These are phyloP conservation scores for Mormyrops boulengeri DNA, from an alignment of 2,797 vertebrate species.

Conservation along the genomic window DNA sequence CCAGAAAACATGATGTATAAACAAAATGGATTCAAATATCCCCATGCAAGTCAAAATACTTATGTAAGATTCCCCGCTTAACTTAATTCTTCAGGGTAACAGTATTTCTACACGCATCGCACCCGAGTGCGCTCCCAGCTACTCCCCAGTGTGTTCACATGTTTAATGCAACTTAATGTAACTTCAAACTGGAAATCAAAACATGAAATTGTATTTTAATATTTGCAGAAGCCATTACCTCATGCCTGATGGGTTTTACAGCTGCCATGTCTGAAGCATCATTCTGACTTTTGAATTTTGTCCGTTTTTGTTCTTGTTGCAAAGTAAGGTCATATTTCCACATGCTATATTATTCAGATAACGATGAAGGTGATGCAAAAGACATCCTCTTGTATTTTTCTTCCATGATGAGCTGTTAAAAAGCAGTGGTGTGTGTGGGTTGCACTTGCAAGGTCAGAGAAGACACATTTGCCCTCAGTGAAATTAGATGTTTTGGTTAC, in stretches of 20 bases:
- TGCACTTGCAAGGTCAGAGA: not conserved
- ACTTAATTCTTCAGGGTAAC: slow-evolving; percentile 41
- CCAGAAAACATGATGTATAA: slow-evolving; percentile 48
- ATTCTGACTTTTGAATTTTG: not conserved
- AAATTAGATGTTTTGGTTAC: not conserved
- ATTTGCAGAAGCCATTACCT: slow-evolving; percentile 5
- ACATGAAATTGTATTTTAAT: slow-evolving; percentile 23
- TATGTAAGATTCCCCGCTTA: slow-evolving; percentile 41
- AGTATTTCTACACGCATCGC: slow-evolving; percentile 27
- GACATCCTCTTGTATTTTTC: not conserved
- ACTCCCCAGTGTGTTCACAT: slow-evolving; percentile 12
- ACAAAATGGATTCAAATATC: slow-evolving; percentile 49
- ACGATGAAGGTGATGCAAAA: not conserved
- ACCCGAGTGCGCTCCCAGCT: slow-evolving; percentile 21
- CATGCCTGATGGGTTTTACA: not conserved
- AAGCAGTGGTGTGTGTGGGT: not conserved
- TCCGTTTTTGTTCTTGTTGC: not conserved
- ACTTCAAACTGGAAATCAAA: slow-evolving; percentile 29
- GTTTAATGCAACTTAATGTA: slow-evolving; percentile 32
- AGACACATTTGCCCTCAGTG: not conserved
- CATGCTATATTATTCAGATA: not conserved
- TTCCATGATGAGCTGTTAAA: not conserved
- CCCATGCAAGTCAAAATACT: slow-evolving; percentile 41
- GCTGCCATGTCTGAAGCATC: not conserved
- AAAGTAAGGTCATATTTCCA: not conserved